Evolutionary conservation across 2,797 vertebrate species (phyloP), one percentile per base, ranked within the genome.

Genomic region (Spondyliosoma cantharus): DNA sequence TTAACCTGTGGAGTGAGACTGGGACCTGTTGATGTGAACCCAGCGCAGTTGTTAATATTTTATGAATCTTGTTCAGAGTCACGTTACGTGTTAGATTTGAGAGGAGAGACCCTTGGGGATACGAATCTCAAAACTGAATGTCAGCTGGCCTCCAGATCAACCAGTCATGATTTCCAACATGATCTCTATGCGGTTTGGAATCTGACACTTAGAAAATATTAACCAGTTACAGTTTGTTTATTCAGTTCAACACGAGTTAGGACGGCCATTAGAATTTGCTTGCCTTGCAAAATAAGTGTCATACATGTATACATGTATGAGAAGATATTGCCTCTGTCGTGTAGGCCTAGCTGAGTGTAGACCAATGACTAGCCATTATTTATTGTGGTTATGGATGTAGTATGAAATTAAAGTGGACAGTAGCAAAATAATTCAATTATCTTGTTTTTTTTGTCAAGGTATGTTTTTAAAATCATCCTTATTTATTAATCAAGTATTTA

Each of bases 31-130:
- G 76, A 76, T 60, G 15, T 60, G 69, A 71, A 65, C 76, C 75
- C 71, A 71, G 82, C 27, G 2, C 37, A 5, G 56, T 56, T 62
- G 71, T 95, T 90, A 94, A 95, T 94, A 91, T 93, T 95, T 94
- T 14, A 95, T 90, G 82, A 88, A 50, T 73, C 81, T 84, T 80
- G 90, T 90, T 91, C 75, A 71, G 92, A 86, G 70, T 95, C 93
- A 69, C 63, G 65, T 95, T 95, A 92, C 94, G 53, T 71, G 64
- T 78, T 81, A 59, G 89, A 87, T 87, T 85, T 82, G 64, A 85
- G 60, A 80, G 68, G 74, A 68, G 76, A 73, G 20, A 61, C 54
- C 74, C 54, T 50, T 53, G 9, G 85, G 57, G 71, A 71, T 76
- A 71, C 61, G 71, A 91, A 91, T 92, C 82, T 73, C 71, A 67